Conservation (phyloP, 2,113 vertebrate species). For the Plectropomus leopardus region DNA sequence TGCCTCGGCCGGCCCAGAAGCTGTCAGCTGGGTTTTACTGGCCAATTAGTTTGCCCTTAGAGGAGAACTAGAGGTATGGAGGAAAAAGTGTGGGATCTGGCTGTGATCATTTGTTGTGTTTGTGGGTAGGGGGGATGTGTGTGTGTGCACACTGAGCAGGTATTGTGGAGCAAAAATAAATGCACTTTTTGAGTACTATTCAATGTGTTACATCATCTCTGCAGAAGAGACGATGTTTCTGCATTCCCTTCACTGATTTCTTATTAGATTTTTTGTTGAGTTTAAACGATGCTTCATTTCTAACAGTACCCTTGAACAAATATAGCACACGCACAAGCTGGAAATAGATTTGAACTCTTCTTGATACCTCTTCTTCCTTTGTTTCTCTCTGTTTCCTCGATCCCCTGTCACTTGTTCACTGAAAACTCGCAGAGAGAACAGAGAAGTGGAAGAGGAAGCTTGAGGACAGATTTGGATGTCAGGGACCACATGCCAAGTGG, state of each 20-base stretch:
- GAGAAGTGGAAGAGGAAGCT: conserved; percentile 49
- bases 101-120: conserved; percentile 48
- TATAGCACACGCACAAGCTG: conserved; percentile 49
- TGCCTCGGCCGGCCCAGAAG: conserved; percentile 50
- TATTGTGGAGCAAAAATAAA: conserved; percentile 38
- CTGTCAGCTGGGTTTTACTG: conserved; percentile 67
- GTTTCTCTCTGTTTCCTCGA: conserved; percentile 35
- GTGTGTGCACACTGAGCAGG: background rate
- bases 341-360: conserved; percentile 61
- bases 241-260: background rate
- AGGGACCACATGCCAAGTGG: conserved; percentile 62
- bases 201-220: background rate
- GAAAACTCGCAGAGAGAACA: conserved; percentile 48
- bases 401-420: conserved; percentile 51
- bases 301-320: conserved; percentile 51
- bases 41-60: conserved; percentile 69
- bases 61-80: conserved; percentile 34
- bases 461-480: conserved; percentile 59
- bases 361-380: conserved; percentile 37
- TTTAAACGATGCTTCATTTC: conserved; percentile 31
- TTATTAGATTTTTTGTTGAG: conserved; percentile 23
- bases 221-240: background rate
- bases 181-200: conserved; percentile 19
- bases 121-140: conserved; percentile 16
- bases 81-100: conserved; percentile 15